These are phyloP conservation scores for Cynoglossus semilaevis DNA, from an alignment of 2,113 vertebrate genomes.

Conservation along the genomic window DNA sequence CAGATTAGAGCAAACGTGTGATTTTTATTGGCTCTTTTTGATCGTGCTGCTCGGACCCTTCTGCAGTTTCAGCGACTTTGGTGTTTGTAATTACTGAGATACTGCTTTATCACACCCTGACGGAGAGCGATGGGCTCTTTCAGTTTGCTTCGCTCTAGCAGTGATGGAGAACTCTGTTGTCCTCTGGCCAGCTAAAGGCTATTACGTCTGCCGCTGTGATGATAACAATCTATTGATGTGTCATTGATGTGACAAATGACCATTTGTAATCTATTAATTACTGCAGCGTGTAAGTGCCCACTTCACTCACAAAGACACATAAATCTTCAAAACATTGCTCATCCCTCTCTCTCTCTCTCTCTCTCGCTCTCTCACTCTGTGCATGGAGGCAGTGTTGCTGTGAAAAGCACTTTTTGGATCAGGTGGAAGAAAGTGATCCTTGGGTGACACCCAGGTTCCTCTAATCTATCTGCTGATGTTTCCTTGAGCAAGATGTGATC, in stretches of 20 bases:
- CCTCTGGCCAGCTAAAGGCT: constrained; percentile 27
- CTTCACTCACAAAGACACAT: constrained; percentile 4
- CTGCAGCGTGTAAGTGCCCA: background rate
- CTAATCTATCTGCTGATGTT: too few species aligned
- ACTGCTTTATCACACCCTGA: constrained; percentile 41
- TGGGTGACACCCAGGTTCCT: too few species aligned
- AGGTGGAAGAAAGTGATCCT: too few species aligned
- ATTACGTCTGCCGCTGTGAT: constrained; percentile 38
- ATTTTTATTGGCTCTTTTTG: constrained; percentile 13
- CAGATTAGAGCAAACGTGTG: background rate
- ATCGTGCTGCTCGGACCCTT: constrained; percentile 4
- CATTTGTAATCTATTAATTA: constrained; percentile 21
- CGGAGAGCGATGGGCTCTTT: constrained; percentile 21
- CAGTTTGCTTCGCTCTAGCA: constrained; percentile 18
- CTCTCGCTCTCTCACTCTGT: too few species aligned
- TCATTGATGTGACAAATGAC: constrained; percentile 28
- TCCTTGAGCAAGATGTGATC: too few species aligned
- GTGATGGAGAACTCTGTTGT: constrained; percentile 43
- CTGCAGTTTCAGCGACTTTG: constrained; percentile 26
- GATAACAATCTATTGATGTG: constrained; percentile 37
- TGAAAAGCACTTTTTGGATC: too few species aligned
- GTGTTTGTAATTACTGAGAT: constrained; percentile 44
- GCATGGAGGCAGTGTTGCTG: too few species aligned
- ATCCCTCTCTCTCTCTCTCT: too few species aligned
- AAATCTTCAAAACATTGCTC: background rate